A percentile compares a stretch with the other conserved stretches of the same genome.
These are phyloP conservation scores for Aegotheles bennettii DNA, from an alignment of 2,113 vertebrate genomes.

Conservation along the genomic window DNA sequence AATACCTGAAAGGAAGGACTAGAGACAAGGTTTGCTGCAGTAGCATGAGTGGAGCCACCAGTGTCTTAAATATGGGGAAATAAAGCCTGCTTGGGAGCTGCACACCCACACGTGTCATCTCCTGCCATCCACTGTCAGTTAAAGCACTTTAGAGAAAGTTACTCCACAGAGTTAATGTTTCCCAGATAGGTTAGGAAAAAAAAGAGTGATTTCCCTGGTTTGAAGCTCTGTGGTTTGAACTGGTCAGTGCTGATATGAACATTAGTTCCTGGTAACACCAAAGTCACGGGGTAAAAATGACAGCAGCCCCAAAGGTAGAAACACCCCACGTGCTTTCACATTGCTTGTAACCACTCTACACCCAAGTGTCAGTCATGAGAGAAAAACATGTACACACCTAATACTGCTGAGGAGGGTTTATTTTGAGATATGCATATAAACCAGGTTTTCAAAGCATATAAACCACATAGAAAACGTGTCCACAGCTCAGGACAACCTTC, in stretches of 20 bases:
- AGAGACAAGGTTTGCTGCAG: neutral
- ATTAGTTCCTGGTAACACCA: neutral
- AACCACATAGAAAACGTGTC: rapidly evolving
- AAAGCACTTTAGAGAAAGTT: neutral
- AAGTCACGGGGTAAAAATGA: neutral
- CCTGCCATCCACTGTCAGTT: neutral
- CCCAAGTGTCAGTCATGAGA: neutral
- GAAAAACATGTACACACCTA: neutral
- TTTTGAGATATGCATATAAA: neutral
- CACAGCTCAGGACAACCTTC: neutral
- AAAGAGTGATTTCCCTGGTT: neutral
- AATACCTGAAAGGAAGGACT: neutral
- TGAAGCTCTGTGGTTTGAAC: neutral
- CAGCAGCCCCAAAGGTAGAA: neutral
- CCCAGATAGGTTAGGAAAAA: neutral
- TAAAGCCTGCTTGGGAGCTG: neutral
- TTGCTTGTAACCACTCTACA: neutral
- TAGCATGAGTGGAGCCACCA: rapidly evolving
- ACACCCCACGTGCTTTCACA: rapidly evolving
- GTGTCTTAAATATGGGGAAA: rapidly evolving
- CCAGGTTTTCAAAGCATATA: neutral
- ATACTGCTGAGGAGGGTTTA: neutral
- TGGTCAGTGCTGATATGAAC: rapidly evolving
- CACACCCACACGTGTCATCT: neutral
- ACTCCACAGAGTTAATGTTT: neutral